phyloP scores from a whole-genome alignment of 2,113 vertebrate species.

The Sceloporus undulatus region DNA sequence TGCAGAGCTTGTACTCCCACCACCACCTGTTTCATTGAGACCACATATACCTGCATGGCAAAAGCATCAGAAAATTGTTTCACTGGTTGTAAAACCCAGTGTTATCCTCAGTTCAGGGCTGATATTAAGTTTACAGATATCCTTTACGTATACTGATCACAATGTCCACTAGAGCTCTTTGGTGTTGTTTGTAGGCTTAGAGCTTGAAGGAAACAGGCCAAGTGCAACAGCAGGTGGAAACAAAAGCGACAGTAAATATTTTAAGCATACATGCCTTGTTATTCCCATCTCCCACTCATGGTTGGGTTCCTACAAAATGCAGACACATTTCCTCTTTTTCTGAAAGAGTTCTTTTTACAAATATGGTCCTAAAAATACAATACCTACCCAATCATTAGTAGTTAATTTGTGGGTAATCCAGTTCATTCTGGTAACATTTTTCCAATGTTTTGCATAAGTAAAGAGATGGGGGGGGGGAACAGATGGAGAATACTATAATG shows the following conservation, averaged over 20 bases:
- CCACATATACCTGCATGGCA: not conserved
- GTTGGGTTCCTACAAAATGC: constrained; percentile 12
- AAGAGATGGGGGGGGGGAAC: constrained; percentile 60
- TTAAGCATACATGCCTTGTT: constrained; percentile 10
- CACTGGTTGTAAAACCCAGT: not conserved
- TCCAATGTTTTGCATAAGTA: constrained; percentile 69
- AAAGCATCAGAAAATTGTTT: not conserved
- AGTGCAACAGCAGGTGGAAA: constrained; percentile 41
- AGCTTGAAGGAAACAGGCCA: constrained; percentile 3
- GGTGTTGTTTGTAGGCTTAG: not conserved
- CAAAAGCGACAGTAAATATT: constrained; percentile 28
- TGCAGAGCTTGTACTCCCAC: not conserved
- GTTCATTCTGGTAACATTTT: constrained; percentile 75
- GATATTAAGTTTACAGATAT: not conserved
- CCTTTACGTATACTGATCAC: not conserved
- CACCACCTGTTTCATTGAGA: not conserved
- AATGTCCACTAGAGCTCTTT: not conserved
- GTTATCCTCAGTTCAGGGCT: not conserved
- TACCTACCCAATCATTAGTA: constrained; percentile 62
- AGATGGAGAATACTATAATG: constrained; percentile 82
- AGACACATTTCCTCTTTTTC: constrained; percentile 43
- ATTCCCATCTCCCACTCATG: not conserved
- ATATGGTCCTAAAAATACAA: constrained; percentile 58
- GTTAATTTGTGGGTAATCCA: constrained; percentile 64
- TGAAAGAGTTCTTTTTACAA: constrained; percentile 35